These are phyloP conservation scores for Bradypodion pumilum DNA, from an alignment of 2,797 vertebrate genomes.

Conservation along the genomic window DNA sequence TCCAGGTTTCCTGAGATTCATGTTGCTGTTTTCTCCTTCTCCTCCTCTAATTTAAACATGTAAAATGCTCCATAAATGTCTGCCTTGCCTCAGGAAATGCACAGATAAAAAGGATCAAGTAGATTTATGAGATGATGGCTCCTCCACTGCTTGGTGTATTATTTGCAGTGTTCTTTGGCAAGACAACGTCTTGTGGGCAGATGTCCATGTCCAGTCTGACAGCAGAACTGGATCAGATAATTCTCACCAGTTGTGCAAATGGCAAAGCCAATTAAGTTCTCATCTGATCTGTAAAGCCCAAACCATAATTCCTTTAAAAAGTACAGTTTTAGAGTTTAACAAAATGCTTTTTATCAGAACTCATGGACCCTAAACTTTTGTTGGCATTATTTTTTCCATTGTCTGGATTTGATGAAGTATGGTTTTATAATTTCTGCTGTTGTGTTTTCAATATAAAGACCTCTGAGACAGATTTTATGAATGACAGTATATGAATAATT, in stretches of 20 bases:
- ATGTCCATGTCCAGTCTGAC: neutral
- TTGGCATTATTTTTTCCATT: neutral
- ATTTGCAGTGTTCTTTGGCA: too few relatives aligned
- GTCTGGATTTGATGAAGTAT: neutral
- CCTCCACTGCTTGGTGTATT: neutral
- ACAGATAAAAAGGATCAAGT: neutral
- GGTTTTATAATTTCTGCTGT: neutral
- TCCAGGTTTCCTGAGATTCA: neutral
- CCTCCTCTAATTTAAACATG: too few relatives aligned
- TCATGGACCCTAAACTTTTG: neutral
- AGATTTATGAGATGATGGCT: neutral
- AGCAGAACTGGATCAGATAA: neutral
- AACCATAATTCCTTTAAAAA: neutral
- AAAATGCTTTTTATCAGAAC: neutral
- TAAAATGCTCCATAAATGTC: neutral
- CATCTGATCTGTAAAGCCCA: neutral
- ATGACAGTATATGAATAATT: neutral
- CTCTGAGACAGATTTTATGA: neutral
- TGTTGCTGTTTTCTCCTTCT: neutral
- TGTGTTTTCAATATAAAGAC: neutral
- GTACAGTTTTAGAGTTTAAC: neutral
- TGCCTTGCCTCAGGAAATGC: neutral
- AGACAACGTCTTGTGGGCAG: neutral
- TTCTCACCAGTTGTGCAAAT: constrained; percentile 7
- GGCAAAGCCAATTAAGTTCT: neutral